Evolutionary conservation across 2,113 vertebrate species (phyloP).

Genomic region (Nerophis ophidion): DNA sequence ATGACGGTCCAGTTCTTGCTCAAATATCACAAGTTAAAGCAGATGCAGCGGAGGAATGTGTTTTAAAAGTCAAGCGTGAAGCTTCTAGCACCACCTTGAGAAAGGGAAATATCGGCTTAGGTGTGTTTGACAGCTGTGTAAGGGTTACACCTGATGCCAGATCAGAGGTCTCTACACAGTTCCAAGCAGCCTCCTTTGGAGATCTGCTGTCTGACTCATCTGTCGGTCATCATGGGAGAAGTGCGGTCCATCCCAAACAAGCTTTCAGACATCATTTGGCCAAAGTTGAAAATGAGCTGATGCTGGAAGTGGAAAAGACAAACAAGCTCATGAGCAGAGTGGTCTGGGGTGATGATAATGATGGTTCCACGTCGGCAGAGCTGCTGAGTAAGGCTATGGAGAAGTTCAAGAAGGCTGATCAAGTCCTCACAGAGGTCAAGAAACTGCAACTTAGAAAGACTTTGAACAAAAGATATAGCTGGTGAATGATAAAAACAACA

Average conservation of each 20-base stretch:
- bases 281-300: constrained; percentile 79
- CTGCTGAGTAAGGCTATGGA: constrained; percentile 83
- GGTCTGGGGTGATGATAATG: constrained; percentile 26
- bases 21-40: constrained; percentile 13
- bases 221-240: not conserved
- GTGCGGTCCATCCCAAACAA: not conserved
- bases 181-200: constrained; percentile 76
- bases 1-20: constrained; percentile 22
- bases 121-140: constrained; percentile 23
- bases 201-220: constrained; percentile 70
- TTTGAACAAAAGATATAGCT: constrained; percentile 74
- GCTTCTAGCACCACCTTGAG: not conserved
- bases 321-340: constrained; percentile 73
- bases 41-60: constrained; percentile 62
- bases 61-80: constrained; percentile 56
- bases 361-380: constrained; percentile 47
- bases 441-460: constrained; percentile 61
- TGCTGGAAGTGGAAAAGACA: constrained; percentile 77
- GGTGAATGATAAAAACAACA: constrained; percentile 60
- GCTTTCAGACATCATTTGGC: constrained; percentile 38
- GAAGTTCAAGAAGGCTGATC: constrained; percentile 82
- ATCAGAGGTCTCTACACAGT: constrained; percentile 30
- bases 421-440: constrained; percentile 82
- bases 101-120: not conserved
- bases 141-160: constrained; percentile 4